These are phyloP conservation scores for Stenopsyche tienmushanensis DNA, from an alignment of 1,140 invertebrate species.

Conservation along the genomic window DNA sequence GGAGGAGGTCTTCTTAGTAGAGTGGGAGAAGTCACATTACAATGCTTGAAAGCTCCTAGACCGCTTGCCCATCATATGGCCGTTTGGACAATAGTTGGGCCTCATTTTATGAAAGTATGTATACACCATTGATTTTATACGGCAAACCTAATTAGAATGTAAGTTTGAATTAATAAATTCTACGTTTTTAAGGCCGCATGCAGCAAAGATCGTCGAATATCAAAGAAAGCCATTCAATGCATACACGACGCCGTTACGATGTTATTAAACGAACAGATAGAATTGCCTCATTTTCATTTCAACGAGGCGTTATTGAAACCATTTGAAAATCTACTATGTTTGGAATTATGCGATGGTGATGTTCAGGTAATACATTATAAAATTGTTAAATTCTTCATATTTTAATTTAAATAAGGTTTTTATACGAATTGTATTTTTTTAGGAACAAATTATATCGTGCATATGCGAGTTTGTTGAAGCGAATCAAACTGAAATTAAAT, in stretches of 20 bases:
- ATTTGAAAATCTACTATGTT: conserved; percentile 90
- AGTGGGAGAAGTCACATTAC: conserved; percentile 83
- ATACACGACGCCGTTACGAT: conserved; percentile 90
- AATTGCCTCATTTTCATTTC: conserved; percentile 91
- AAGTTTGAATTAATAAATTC: background rate
- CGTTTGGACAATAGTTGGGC: conserved; percentile 85
- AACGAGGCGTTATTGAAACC: conserved; percentile 94
- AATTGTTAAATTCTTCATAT: conserved; percentile 2
- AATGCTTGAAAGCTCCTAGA: conserved; percentile 80
- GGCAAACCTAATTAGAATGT: too few relatives aligned
- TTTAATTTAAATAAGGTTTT: conserved; percentile 2
- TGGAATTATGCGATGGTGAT: conserved; percentile 89
- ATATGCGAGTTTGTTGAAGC: conserved; percentile 95
- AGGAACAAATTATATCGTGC: conserved; percentile 88
- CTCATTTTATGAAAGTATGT: conserved; percentile 85
- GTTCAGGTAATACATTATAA: conserved; percentile 74
- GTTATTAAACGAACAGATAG: conserved; percentile 83
- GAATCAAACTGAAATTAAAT: conserved; percentile 86
- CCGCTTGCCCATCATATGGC: conserved; percentile 89
- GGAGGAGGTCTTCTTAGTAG: conserved; percentile 69
- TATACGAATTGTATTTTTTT: conserved; percentile 44
- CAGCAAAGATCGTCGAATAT: conserved; percentile 84
- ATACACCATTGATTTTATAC: background rate
- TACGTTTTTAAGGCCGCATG: conserved; percentile 72
- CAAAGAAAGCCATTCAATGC: conserved; percentile 90